Evolutionary conservation across 2,888 invertebrate genomes (phyloP).

Genomic region (Orthosia gothica): DNA sequence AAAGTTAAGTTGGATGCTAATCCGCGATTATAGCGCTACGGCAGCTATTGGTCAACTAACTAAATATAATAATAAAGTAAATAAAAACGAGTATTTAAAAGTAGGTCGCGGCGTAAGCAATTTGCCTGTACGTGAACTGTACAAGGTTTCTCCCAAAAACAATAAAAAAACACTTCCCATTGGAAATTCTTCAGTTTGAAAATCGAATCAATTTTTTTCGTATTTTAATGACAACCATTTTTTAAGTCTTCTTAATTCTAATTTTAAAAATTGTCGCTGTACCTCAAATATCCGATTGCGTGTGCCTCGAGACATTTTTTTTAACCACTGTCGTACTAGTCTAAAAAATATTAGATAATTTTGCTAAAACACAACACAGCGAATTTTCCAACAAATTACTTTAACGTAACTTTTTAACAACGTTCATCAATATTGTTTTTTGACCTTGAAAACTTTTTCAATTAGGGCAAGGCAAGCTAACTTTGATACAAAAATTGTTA

Average conservation of each 20-base stretch:
- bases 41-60: no score
- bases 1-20: no score
- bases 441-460: constrained; percentile 58
- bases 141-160: background rate
- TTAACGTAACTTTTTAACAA: constrained; percentile 47
- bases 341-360: background rate
- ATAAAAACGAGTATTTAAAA: no score
- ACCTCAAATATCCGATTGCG: no score
- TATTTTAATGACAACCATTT: background rate
- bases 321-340: no score
- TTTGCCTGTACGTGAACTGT: no score
- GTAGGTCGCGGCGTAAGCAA: no score
- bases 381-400: constrained; percentile 27
- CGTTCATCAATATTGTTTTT: constrained; percentile 52
- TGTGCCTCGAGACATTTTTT: no score
- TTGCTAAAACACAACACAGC: background rate
- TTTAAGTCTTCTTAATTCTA: no score
- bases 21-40: no score
- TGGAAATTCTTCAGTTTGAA: background rate
- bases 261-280: no score
- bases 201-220: background rate
- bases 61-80: no score
- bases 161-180: background rate
- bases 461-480: constrained; percentile 43
- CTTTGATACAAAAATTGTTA: constrained; percentile 54